Percentiles rank a stretch among this genome's conserved stretches.
Conservation (phyloP, 2,797 vertebrate genomes). For the Champsocephalus gunnari region DNA sequence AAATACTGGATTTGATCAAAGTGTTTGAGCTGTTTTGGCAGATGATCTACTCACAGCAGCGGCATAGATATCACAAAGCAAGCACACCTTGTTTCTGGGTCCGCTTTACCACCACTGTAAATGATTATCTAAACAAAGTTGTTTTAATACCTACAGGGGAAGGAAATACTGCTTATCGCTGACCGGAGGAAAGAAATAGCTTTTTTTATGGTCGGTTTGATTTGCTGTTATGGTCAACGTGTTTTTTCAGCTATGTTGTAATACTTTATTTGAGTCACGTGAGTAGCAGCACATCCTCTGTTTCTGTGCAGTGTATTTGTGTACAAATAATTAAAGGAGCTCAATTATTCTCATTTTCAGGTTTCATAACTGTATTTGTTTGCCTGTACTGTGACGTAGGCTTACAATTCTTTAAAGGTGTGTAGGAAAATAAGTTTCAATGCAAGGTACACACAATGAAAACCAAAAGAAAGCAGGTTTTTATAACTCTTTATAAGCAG, state of each 20-base stretch:
- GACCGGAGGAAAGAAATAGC: neutral
- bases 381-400: too few species aligned
- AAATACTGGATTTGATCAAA: neutral
- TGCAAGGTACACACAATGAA: conserved; percentile 3
- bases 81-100: neutral
- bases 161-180: conserved; percentile 3
- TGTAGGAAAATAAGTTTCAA: neutral
- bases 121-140: conserved; percentile 2
- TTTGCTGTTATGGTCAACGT: conserved; percentile 2
- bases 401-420: neutral
- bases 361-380: too few species aligned
- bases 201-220: neutral
- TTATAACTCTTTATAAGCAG: conserved; percentile 90
- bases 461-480: conserved; percentile 24
- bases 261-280: neutral
- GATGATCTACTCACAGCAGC: neutral
- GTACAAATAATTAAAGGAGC: neutral
- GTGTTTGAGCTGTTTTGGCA: neutral
- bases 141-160: conserved; percentile 1
- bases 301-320: neutral
- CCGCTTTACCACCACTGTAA: neutral
- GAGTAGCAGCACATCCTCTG: neutral
- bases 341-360: neutral
- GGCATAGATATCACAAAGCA: neutral
- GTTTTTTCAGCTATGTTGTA: neutral